Evolutionary conservation across 2,113 vertebrate genomes (phyloP).

Genomic region (Rhegmatorhina hoffmannsi): DNA sequence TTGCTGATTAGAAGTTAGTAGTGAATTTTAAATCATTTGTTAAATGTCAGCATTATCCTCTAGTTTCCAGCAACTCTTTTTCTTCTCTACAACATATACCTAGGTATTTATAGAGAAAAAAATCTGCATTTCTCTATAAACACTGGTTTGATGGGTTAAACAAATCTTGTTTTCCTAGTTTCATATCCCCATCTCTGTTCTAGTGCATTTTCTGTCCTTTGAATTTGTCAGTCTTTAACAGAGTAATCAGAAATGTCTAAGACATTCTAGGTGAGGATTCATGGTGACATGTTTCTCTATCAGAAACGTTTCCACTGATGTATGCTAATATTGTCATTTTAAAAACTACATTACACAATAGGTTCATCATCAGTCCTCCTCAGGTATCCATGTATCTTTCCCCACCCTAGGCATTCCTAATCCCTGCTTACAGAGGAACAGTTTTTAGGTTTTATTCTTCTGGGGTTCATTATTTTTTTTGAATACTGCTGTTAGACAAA

Average conservation of each 20-base stretch:
- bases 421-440: neutral
- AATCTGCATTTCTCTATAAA: neutral
- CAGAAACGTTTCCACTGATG: neutral
- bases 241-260: neutral
- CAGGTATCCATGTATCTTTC: neutral
- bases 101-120: neutral
- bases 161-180: neutral
- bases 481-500: neutral
- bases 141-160: neutral
- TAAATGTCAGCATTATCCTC: neutral
- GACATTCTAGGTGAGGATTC: neutral
- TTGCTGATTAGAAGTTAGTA: neutral
- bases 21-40: neutral
- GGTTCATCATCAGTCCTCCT: neutral
- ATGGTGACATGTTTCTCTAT: neutral
- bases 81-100: neutral
- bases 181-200: neutral
- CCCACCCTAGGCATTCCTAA: neutral
- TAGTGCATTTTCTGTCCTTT: neutral
- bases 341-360: neutral
- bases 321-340: neutral
- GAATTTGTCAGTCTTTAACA: neutral
- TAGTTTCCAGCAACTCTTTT: neutral
- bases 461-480: neutral
- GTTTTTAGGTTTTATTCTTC: neutral